Conservation (phyloP, 2,797 vertebrate genomes). For the Chloroceryle amazona region DNA sequence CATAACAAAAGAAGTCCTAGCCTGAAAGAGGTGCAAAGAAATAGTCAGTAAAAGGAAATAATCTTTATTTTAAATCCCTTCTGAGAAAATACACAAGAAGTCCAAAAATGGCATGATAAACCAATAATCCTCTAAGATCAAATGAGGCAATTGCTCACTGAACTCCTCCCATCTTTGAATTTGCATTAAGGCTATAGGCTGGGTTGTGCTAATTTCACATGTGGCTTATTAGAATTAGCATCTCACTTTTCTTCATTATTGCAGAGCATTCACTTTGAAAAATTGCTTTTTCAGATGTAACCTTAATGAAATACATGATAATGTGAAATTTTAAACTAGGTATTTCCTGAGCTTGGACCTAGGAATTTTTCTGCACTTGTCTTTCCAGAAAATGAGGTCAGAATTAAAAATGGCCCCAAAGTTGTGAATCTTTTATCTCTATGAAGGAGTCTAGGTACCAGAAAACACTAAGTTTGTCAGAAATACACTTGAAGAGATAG, state of each 20-base stretch:
- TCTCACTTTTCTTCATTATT: not conserved
- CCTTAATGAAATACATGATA: not conserved
- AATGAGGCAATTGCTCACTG: not conserved
- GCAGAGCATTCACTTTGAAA: not conserved
- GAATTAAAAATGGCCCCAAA: not conserved
- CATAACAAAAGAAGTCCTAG: not conserved
- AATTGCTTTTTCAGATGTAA: not conserved
- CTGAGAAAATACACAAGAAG: not conserved
- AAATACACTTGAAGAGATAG: not conserved
- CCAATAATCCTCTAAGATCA: not conserved
- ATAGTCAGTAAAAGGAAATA: not conserved
- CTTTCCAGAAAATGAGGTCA: not conserved
- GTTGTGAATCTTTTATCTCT: not conserved
- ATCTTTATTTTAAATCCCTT: not conserved
- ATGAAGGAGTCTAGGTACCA: too few species aligned
- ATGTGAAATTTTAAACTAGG: not conserved
- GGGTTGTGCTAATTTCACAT: not conserved
- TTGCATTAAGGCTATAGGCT: not conserved
- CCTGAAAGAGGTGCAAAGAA: not conserved
- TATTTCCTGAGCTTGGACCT: not conserved
- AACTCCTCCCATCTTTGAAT: not conserved
- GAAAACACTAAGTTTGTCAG: not conserved
- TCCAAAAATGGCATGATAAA: not conserved
- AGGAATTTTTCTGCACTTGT: not conserved
- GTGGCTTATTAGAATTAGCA: not conserved